Base-by-base conservation (phyloP, 2,888 invertebrate genomes). In the Ganaspis brasiliensis region DNA sequence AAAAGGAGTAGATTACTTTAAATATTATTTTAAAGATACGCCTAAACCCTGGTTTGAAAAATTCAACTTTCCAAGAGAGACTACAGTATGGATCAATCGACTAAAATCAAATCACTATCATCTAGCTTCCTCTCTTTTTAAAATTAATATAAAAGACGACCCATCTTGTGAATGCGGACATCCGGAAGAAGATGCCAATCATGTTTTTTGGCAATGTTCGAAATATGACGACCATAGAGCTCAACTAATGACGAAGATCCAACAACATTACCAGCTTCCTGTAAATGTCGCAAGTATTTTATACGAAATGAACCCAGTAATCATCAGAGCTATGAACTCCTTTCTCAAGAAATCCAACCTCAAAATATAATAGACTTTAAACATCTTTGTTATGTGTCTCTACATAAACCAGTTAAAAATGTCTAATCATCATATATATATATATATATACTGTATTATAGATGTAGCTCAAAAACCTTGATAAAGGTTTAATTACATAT, bases 201-300 rank as follows among this genome's bases (percentile, higher is more conserved):
- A 78, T 21, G 67, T 70, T 24, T 70, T 78, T 24, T 78, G 74
- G 56, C 72, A 78, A 37, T 75, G 73, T 14, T n/a, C 55, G 70
- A n/a, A 16, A 4, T 16, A 16, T 49, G 49, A 49, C 16, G n/a
- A n/a, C n/a, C n/a, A n/a, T n/a, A n/a, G n/a, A n/a, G n/a, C n/a
- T n/a, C n/a, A n/a, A n/a, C n/a, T n/a, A n/a, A n/a, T n/a, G n/a
- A n/a, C n/a, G n/a, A n/a, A n/a, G n/a, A n/a, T n/a, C n/a, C n/a
- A n/a, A n/a, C n/a, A n/a, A n/a, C n/a, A n/a, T n/a, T n/a, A n/a
- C n/a, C n/a, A n/a, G n/a, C n/a, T n/a, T n/a, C n/a, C n/a, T n/a
- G n/a, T n/a, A n/a, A n/a, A n/a, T n/a, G 8, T 49, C 4, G 2
- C 16, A 49, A 49, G 49, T 8, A 19, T 49, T 4, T 2, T 49